Base-by-base conservation (phyloP, 2,113 vertebrate genomes). In the Mustelus asterias region DNA sequence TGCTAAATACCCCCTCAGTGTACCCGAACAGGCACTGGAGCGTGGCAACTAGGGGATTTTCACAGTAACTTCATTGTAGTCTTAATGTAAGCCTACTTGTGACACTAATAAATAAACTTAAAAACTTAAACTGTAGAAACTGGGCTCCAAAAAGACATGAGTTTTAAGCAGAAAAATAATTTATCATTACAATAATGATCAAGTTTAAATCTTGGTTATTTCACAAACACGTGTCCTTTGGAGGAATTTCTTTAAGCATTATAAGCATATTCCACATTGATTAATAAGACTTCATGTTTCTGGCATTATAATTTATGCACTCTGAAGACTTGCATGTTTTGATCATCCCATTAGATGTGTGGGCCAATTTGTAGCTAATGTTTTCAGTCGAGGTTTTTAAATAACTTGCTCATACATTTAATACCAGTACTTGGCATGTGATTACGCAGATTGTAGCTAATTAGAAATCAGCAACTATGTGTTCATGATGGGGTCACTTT, bases 361-460 rank as follows among this genome's bases (percentile, higher is more conserved):
- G 63, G 93, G 93, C 37, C 93, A 94, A 69, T 70, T 94, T 94
- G 93, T 69, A 37, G 65, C 65, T 70, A 70, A 94, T 94, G 93
- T 94, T 70, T 94, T 70, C 93, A 94, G 65, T 10, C 24, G 22
- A 67, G 65, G 65, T 70, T 94, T 94, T 94, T 26, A 94, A 70
- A 94, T 94, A 70, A 94, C 67, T 67, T 94, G 22, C 37, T 67
- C 65, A 44, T 11, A 44, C n/a, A 14, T 70, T 94, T 41, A 67
- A 63, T 44, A 9, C 24, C 44, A 70, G 37, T 41, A 48, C 65
- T 41, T 94, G 65, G 41, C 93, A 94, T 48, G 65, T 14, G n/a
- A 94, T 69, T 94, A 48, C 69, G 41, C 93, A 29, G 93, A 94
- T 70, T 94, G 37, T 44, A 70, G 22, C 65, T 94, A 69, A 48